A percentile compares a stretch with the other conserved stretches of the same genome.
phyloP scores from a whole-genome alignment of 1,140 invertebrate genomes.

The Tetragonula clypearis region DNA sequence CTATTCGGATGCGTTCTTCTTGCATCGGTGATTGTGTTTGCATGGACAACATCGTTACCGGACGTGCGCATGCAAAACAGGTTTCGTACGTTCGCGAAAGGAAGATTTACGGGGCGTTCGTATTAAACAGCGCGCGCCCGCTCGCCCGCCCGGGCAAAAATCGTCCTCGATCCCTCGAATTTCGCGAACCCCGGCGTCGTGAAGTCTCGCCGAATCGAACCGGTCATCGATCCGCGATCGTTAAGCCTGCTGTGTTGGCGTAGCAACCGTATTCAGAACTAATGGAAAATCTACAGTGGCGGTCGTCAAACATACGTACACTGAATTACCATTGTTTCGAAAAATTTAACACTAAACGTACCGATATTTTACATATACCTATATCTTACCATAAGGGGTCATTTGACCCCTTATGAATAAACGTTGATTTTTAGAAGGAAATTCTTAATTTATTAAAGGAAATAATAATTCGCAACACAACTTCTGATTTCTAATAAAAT shows the following conservation, averaged over 20 bases:
- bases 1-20: constrained; percentile 65
- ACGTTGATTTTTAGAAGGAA: too few species aligned
- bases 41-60: constrained; percentile 60
- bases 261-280: not conserved
- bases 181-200: constrained; percentile 22
- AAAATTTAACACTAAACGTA: too few species aligned
- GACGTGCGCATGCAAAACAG: constrained; percentile 48
- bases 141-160: constrained; percentile 30
- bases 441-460: too few species aligned
- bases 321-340: too few species aligned
- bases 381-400: too few species aligned
- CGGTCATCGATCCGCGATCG: constrained; percentile 43
- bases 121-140: constrained; percentile 27
- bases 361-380: too few species aligned
- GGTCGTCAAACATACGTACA: too few species aligned
- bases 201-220: constrained; percentile 20
- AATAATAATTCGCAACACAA: too few species aligned
- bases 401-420: too few species aligned
- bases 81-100: constrained; percentile 48
- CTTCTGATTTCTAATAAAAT: too few species aligned
- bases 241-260: constrained; percentile 19
- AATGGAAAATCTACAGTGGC: not conserved
- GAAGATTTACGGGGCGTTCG: constrained; percentile 36
- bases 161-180: constrained; percentile 33
- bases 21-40: constrained; percentile 60